A percentile compares a stretch with the other conserved stretches of the same genome.
Evolutionary conservation across 2,797 vertebrate species (phyloP).

Genomic region (Karalla daura): DNA sequence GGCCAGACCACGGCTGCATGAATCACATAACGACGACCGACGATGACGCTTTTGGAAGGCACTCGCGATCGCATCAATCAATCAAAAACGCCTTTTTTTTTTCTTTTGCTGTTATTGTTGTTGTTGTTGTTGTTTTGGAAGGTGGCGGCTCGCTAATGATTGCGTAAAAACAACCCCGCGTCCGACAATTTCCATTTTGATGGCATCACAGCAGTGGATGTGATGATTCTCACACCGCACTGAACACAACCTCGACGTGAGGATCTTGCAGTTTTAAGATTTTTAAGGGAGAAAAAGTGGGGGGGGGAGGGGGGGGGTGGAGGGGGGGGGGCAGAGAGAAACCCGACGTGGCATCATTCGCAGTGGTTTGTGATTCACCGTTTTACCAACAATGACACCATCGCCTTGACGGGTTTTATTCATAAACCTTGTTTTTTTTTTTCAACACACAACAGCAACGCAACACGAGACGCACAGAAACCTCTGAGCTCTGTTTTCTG

Average conservation of each 20-base stretch:
- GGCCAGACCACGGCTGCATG: neutral
- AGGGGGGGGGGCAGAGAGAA: slow-evolving; percentile 17
- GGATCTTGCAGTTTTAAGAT: neutral
- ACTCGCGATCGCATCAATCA: neutral
- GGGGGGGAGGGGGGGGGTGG: no score
- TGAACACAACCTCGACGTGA: slow-evolving; percentile 16
- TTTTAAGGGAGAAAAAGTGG: slow-evolving; percentile 9
- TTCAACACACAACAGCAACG: slow-evolving; percentile 57
- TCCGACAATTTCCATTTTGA: slow-evolving; percentile 21
- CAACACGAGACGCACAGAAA: slow-evolving; percentile 59
- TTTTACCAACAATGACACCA: slow-evolving; percentile 47
- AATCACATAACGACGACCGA: no score
- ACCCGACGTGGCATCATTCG: slow-evolving; percentile 18
- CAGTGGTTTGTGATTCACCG: slow-evolving; percentile 42
- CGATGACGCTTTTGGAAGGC: neutral
- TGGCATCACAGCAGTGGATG: neutral
- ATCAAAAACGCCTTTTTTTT: neutral
- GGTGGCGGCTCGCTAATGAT: neutral
- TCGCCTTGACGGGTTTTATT: slow-evolving; percentile 51
- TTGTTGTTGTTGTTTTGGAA: slow-evolving; percentile 4
- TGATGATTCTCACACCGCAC: slow-evolving; percentile 4
- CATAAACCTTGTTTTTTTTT: slow-evolving; percentile 38
- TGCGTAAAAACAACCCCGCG: neutral
- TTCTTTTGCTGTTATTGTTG: no score
- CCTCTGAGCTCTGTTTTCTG: slow-evolving; percentile 47